Conservation (phyloP, 2,888 invertebrate genomes). For the Chalcosyrphus nemorum region DNA sequence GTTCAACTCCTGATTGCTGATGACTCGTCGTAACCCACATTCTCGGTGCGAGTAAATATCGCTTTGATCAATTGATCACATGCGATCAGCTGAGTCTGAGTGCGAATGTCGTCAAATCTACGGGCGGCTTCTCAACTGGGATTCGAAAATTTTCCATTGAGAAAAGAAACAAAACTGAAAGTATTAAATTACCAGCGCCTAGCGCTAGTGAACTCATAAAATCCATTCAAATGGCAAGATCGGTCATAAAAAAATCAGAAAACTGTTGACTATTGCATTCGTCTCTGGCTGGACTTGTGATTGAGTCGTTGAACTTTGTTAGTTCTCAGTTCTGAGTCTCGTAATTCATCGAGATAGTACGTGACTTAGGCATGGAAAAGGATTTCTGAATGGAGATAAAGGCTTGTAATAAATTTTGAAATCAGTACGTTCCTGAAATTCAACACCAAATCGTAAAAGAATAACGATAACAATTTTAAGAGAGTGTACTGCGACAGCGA, state of each 20-base stretch:
- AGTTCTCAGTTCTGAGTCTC: background rate
- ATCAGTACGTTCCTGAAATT: slow-evolving; percentile 15
- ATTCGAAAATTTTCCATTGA: slow-evolving; percentile 19
- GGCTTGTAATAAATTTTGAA: slow-evolving; percentile 32
- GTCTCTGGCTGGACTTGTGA: slow-evolving; percentile 19
- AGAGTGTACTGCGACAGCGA: slow-evolving; percentile 17
- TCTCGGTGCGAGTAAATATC: slow-evolving; percentile 17
- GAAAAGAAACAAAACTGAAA: background rate
- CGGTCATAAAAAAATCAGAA: slow-evolving; percentile 29
- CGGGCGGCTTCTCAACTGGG: slow-evolving; percentile 1
- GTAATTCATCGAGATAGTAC: slow-evolving; percentile 16
- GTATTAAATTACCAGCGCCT: slow-evolving; percentile 39
- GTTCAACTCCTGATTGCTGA: slow-evolving; percentile 47
- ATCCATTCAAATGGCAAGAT: slow-evolving; percentile 32
- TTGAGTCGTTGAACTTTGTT: slow-evolving; percentile 41
- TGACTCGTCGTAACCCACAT: slow-evolving; percentile 60
- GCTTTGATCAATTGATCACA: slow-evolving; percentile 65
- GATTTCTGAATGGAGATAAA: slow-evolving; percentile 51
- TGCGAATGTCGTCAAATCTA: slow-evolving; percentile 19
- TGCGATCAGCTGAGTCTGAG: slow-evolving; percentile 38
- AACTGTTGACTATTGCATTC: slow-evolving; percentile 6
- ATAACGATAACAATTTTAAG: slow-evolving; percentile 18
- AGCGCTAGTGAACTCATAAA: background rate
- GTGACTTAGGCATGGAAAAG: slow-evolving; percentile 27
- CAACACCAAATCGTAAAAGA: slow-evolving; percentile 34